These are phyloP conservation scores for Hylyphantes graminicola DNA, from an alignment of 1,140 invertebrate species.

Conservation along the genomic window DNA sequence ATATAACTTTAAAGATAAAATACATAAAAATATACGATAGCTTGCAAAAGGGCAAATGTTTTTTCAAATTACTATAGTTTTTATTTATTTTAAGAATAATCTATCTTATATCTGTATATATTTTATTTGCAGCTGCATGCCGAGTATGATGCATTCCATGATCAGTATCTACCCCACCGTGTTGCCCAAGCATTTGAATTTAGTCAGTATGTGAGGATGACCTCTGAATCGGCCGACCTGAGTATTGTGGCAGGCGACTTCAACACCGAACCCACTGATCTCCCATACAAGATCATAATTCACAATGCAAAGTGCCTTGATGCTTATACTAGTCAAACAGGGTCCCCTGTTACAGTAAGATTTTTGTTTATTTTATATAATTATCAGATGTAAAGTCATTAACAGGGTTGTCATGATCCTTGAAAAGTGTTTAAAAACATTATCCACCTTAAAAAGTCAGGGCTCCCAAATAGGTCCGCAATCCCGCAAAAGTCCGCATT, in stretches of 20 bases:
- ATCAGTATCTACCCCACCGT: slow-evolving; percentile 91
- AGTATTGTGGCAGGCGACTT: slow-evolving; percentile 91
- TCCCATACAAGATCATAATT: slow-evolving; percentile 78
- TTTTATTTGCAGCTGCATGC: slow-evolving; percentile 82
- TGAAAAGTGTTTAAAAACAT: too few species aligned
- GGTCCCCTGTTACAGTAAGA: slow-evolving; percentile 12
- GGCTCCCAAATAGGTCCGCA: too few species aligned
- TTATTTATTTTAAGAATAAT: background rate
- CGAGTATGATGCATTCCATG: slow-evolving; percentile 86
- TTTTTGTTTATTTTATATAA: background rate
- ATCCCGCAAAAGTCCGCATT: too few species aligned
- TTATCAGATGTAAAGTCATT: too few species aligned
- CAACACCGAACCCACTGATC: slow-evolving; percentile 87
- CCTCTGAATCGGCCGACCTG: slow-evolving; percentile 80
- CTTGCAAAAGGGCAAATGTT: background rate
- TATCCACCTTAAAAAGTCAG: too few species aligned
- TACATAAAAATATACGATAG: background rate
- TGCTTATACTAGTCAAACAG: slow-evolving; percentile 67
- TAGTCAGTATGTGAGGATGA: slow-evolving; percentile 90
- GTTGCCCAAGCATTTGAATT: slow-evolving; percentile 93
- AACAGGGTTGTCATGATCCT: too few species aligned
- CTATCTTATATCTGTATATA: background rate
- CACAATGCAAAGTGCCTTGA: slow-evolving; percentile 71
- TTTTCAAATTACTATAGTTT: background rate
- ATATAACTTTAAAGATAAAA: too few species aligned